Evolutionary conservation across 2,888 invertebrate species (phyloP).

Genomic region (Callinectes sapidus): DNA sequence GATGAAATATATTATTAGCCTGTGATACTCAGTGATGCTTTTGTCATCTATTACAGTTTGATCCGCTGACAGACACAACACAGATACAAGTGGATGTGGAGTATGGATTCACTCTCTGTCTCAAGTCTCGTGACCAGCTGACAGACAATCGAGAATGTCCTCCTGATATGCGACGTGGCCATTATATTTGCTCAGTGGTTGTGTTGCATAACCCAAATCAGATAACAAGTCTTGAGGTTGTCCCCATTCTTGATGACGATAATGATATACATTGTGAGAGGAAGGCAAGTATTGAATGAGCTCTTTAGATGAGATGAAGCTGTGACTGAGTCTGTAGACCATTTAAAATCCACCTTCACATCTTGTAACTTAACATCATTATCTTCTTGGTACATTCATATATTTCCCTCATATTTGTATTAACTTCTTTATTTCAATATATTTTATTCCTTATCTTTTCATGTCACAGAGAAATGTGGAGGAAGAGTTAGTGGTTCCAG

Average conservation of each 20-base stretch:
- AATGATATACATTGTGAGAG: constrained; percentile 67
- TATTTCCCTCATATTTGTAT: neutral
- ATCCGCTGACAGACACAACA: constrained; percentile 61
- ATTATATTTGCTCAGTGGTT: constrained; percentile 65
- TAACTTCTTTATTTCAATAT: neutral
- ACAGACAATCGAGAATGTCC: constrained; percentile 65
- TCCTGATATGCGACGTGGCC: constrained; percentile 54
- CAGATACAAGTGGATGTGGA: constrained; percentile 68
- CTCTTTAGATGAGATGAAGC: neutral
- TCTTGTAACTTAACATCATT: neutral
- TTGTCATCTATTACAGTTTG: constrained; percentile 59
- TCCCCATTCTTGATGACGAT: constrained; percentile 61
- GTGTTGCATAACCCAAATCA: constrained; percentile 69
- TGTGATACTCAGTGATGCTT: neutral
- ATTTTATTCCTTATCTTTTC: neutral
- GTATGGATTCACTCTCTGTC: constrained; percentile 71
- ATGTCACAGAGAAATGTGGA: constrained; percentile 55
- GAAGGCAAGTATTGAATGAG: constrained; percentile 41
- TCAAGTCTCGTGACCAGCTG: constrained; percentile 62
- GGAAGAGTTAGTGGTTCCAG: constrained; percentile 68
- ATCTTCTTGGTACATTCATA: neutral
- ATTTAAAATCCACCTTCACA: neutral
- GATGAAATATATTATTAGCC: too few relatives aligned
- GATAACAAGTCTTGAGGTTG: constrained; percentile 64
- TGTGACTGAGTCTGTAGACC: neutral